phyloP scores from a whole-genome alignment of 2,797 vertebrate genomes.

The Gambelia wislizenii region DNA sequence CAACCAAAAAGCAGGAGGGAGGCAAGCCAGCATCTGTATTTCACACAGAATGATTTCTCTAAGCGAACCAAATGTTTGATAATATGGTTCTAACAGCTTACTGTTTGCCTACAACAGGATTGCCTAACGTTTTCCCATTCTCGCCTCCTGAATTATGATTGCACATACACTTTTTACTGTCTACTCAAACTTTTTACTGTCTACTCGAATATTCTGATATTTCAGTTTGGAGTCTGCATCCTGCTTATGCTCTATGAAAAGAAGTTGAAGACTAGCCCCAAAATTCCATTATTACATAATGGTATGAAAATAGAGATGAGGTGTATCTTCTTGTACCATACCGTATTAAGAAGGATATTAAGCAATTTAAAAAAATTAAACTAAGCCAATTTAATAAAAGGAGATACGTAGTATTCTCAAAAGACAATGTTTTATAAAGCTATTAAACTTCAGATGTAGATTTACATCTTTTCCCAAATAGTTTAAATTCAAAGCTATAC shows the following conservation, averaged over 20 bases:
- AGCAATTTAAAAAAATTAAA: too few relatives aligned
- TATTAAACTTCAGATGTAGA: too few relatives aligned
- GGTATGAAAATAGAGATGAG: neutral
- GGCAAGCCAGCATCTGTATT: neutral
- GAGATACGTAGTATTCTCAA: too few relatives aligned
- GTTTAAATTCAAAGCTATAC: too few relatives aligned
- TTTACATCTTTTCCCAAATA: too few relatives aligned
- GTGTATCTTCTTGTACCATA: neutral
- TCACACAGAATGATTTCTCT: neutral
- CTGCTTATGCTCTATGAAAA: too few relatives aligned
- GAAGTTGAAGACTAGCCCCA: too few relatives aligned
- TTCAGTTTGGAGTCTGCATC: too few relatives aligned
- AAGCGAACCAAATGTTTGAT: neutral
- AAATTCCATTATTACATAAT: neutral
- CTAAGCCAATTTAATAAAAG: too few relatives aligned
- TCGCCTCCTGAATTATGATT: neutral
- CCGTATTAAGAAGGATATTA: neutral
- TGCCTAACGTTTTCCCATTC: neutral
- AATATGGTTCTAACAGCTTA: neutral
- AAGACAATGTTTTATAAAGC: too few relatives aligned
- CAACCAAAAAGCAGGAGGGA: too few relatives aligned
- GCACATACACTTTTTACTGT: neutral
- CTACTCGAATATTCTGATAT: neutral
- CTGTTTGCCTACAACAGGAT: neutral
- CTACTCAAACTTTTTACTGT: neutral